Conservation (phyloP, 2,888 invertebrate genomes). For the Dioctria linearis region DNA sequence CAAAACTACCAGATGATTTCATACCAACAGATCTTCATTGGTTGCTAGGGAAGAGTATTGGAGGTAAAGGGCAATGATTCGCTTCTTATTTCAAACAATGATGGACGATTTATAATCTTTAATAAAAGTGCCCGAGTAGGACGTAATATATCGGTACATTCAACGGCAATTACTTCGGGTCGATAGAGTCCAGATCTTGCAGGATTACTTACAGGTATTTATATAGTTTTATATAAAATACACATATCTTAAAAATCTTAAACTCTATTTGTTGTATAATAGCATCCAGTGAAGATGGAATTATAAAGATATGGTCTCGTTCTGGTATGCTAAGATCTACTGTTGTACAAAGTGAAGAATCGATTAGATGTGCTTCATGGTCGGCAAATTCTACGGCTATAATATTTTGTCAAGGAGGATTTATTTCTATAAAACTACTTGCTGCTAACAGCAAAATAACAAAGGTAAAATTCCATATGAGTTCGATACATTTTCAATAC, state of each 20-base stretch:
- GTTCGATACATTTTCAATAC: too few species aligned
- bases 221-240: too few species aligned
- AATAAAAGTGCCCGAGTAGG: conserved; percentile 93
- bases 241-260: too few species aligned
- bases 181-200: conserved; percentile 97
- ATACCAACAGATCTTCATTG: conserved; percentile 93
- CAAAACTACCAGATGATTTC: conserved; percentile 86
- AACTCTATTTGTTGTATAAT: too few species aligned
- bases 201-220: conserved; percentile 82
- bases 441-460: conserved; percentile 82
- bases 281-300: conserved; percentile 97
- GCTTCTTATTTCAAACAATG: conserved; percentile 87
- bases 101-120: conserved; percentile 91
- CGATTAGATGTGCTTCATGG: conserved; percentile 91
- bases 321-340: conserved; percentile 94
- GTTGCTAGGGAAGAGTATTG: conserved; percentile 74
- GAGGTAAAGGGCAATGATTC: conserved; percentile 75
- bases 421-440: conserved; percentile 79
- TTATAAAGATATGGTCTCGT: conserved; percentile 96
- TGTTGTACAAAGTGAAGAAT: conserved; percentile 85
- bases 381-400: conserved; percentile 81
- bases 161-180: conserved; percentile 89
- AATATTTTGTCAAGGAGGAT: conserved; percentile 79
- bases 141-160: conserved; percentile 92
- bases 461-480: conserved; percentile 72